Evolutionary conservation across 2,797 vertebrate species (phyloP).

Genomic region (Pangasius sanitwongsei): DNA sequence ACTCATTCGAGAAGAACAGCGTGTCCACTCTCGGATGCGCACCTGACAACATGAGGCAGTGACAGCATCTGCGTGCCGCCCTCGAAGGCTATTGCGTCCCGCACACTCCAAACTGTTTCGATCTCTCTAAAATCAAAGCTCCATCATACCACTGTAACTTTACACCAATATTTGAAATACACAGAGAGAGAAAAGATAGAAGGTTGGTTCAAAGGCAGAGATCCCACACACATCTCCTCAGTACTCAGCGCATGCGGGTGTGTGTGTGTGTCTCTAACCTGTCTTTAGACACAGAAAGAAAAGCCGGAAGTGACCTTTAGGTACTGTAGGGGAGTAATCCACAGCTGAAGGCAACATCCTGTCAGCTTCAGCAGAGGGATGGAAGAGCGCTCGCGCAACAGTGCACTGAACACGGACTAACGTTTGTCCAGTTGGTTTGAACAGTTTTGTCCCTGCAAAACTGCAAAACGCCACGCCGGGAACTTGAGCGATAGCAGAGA

Average conservation of each 20-base stretch:
- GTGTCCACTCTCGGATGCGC: no score
- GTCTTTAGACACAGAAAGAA: neutral
- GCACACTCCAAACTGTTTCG: no score
- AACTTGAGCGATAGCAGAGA: neutral
- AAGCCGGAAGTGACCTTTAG: slow-evolving; percentile 12
- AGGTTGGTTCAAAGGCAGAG: neutral
- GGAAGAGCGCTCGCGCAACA: neutral
- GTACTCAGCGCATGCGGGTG: neutral
- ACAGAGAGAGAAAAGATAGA: neutral
- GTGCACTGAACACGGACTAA: neutral
- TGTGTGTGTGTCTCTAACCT: no score
- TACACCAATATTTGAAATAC: neutral
- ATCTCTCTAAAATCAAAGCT: neutral
- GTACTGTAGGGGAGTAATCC: neutral
- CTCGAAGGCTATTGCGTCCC: no score
- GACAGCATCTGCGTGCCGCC: no score
- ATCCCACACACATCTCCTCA: neutral
- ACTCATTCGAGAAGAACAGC: no score
- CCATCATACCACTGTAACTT: neutral
- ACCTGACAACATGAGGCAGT: no score
- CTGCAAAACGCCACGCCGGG: neutral
- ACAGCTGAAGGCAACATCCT: slow-evolving; percentile 22
- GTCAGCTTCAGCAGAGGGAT: slow-evolving; percentile 15
- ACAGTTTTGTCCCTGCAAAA: neutral
- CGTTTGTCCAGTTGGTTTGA: neutral